phyloP scores from a whole-genome alignment of 2,113 vertebrate species.

The Tautogolabrus adspersus region DNA sequence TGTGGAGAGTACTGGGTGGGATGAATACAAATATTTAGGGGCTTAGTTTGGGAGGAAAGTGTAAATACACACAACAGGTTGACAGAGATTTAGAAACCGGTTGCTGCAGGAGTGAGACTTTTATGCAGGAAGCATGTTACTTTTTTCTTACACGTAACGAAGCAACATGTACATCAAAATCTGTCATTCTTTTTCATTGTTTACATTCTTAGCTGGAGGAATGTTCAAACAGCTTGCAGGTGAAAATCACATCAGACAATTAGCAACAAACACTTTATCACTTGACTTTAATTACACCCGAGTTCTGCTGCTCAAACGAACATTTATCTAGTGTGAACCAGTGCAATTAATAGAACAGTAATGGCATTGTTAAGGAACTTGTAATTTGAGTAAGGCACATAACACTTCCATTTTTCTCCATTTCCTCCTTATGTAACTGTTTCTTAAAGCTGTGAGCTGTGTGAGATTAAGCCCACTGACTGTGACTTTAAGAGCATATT shows the following conservation, averaged over 20 bases:
- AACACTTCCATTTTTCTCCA: too few species aligned
- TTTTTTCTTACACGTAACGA: not conserved
- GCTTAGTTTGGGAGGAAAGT: slow-evolving; percentile 5
- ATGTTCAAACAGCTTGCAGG: not conserved
- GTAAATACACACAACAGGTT: not conserved
- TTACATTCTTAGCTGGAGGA: not conserved
- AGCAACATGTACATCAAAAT: not conserved
- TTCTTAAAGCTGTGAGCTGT: too few species aligned
- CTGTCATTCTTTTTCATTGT: slow-evolving; percentile 1
- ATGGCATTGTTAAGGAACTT: not conserved
- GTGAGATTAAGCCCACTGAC: too few species aligned
- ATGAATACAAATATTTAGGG: slow-evolving; percentile 35
- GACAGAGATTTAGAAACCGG: not conserved
- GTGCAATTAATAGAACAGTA: not conserved
- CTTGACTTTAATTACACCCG: slow-evolving; percentile 14
- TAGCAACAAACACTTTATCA: slow-evolving; percentile 6
- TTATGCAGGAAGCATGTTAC: not conserved
- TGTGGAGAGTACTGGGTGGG: slow-evolving; percentile 15
- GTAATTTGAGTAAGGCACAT: not conserved
- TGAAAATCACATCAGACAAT: slow-evolving; percentile 14
- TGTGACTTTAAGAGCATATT: too few species aligned
- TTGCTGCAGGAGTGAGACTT: not conserved
- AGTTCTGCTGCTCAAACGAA: not conserved
- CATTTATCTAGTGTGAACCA: not conserved
- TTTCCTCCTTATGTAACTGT: too few species aligned